phyloP scores from a whole-genome alignment of 2,797 vertebrate genomes.

The Chelon auratus region DNA sequence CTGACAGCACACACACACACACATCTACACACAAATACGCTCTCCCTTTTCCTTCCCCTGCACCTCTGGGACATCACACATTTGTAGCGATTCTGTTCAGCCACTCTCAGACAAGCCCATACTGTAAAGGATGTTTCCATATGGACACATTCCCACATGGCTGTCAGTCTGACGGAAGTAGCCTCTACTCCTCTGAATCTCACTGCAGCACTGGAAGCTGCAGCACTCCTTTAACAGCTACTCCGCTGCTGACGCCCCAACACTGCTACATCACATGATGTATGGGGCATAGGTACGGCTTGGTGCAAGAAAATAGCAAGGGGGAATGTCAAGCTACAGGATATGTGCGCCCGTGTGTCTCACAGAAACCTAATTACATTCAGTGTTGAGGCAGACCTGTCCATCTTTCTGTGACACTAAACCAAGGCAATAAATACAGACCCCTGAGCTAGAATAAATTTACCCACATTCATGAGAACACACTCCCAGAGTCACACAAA shows the following conservation, averaged over 20 bases:
- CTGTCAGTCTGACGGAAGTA: constrained; percentile 48
- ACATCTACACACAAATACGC: constrained; percentile 37
- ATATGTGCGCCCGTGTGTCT: constrained; percentile 9
- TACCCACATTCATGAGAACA: constrained; percentile 48
- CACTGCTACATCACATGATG: constrained; percentile 43
- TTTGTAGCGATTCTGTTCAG: constrained; percentile 63
- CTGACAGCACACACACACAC: constrained; percentile 63
- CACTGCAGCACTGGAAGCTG: constrained; percentile 58
- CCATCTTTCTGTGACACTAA: constrained; percentile 67
- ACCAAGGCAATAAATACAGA: constrained; percentile 75
- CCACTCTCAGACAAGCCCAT: constrained; percentile 53
- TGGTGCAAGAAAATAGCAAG: constrained; percentile 31
- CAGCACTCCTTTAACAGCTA: constrained; percentile 34
- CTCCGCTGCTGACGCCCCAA: constrained; percentile 26
- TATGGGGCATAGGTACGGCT: constrained; percentile 27
- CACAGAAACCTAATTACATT: constrained; percentile 62
- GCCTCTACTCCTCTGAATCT: constrained; percentile 38
- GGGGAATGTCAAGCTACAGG: constrained; percentile 42
- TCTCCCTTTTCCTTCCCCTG: constrained; percentile 15
- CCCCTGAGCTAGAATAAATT: constrained; percentile 71
- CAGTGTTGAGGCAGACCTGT: constrained; percentile 52
- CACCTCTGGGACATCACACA: constrained; percentile 61
- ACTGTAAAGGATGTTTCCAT: constrained; percentile 63
- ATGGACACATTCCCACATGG: constrained; percentile 52
- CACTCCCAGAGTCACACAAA: constrained; percentile 27